Evolutionary conservation across 2,797 vertebrate species (phyloP).

Genomic region (Setipinna tenuifilis): DNA sequence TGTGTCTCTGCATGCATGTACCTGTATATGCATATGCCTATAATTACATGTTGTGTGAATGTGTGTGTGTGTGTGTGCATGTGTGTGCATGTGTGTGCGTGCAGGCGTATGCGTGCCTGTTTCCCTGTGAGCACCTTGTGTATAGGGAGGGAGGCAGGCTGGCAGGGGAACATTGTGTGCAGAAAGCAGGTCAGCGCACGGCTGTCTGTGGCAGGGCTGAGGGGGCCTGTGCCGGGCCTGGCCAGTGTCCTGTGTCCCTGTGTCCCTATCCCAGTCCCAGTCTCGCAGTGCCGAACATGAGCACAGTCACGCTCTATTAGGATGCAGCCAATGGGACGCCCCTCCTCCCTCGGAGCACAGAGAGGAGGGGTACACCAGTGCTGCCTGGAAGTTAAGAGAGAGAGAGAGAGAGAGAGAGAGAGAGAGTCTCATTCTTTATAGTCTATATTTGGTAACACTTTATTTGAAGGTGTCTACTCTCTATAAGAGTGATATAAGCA

Average conservation of each 20-base stretch:
- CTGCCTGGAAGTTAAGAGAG: background rate
- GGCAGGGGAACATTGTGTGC: conserved; percentile 64
- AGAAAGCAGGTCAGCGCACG: conserved; percentile 63
- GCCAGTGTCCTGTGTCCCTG: background rate
- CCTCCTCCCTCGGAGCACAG: no score
- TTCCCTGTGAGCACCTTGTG: conserved; percentile 65
- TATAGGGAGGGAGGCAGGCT: conserved; percentile 55
- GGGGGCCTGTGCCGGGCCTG: background rate
- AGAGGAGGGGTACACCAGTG: background rate
- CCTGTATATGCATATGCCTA: no score
- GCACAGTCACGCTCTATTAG: conserved; percentile 63
- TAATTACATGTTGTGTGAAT: background rate
- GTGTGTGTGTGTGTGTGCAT: background rate
- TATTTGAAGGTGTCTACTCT: no score
- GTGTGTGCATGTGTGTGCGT: background rate
- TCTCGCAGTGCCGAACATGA: background rate
- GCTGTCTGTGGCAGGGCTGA: conserved; percentile 62
- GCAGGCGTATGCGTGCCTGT: background rate
- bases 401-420: background rate
- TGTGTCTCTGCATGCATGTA: background rate
- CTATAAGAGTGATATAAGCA: no score
- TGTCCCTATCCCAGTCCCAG: background rate
- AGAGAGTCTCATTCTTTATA: no score
- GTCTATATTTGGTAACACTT: no score
- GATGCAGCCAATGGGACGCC: no score